Conservation (phyloP, 1,140 invertebrate species). For the Cotesia vestalis region DNA sequence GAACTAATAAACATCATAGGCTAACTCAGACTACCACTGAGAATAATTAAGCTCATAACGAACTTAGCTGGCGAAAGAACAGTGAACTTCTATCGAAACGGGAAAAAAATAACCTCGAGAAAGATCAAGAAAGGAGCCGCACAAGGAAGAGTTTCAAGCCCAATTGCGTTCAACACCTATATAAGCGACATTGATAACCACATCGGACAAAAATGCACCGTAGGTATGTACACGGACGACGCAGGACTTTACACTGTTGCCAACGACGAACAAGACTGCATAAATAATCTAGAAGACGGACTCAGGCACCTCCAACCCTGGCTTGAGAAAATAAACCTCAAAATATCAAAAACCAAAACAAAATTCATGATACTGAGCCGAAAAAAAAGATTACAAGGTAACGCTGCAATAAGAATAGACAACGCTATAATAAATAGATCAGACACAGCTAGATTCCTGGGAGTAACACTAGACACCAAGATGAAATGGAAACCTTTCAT, state of each 20-base stretch:
- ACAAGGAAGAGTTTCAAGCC: no score
- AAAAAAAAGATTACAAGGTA: neutral
- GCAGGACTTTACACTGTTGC: neutral
- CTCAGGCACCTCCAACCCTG: neutral
- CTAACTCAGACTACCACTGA: no score
- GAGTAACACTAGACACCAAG: conserved; percentile 36
- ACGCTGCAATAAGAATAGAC: conserved; percentile 21
- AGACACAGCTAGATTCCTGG: conserved; percentile 33
- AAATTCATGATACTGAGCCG: conserved; percentile 32
- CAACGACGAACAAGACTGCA: neutral
- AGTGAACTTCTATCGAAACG: no score
- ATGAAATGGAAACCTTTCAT: conserved; percentile 34
- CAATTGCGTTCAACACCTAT: no score
- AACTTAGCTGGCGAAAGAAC: no score
- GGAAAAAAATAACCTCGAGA: no score
- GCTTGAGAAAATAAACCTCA: neutral
- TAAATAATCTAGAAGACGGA: neutral
- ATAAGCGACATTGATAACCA: no score
- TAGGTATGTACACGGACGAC: neutral
- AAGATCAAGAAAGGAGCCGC: no score
- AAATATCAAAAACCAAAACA: conserved; percentile 2
- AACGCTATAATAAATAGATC: conserved; percentile 5
- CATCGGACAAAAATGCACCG: neutral
- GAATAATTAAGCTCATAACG: no score
- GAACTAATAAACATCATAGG: no score